A percentile compares a stretch with the other conserved stretches of the same genome.
Conservation (phyloP, 2,888 invertebrate species). For the Drosophila peninsularis region DNA sequence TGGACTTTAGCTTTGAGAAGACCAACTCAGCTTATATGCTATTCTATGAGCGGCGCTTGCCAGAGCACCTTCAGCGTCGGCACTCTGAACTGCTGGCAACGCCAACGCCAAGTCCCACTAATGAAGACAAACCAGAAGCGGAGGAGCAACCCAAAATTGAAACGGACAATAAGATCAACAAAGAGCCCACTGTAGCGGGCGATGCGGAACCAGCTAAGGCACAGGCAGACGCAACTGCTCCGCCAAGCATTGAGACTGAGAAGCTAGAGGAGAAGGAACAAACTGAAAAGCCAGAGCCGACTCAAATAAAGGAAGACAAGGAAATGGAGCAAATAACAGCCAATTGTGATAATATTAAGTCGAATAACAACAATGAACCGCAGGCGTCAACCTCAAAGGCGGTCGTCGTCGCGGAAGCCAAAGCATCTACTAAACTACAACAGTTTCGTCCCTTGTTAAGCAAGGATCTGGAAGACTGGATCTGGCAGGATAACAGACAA, state of each 20-base stretch:
- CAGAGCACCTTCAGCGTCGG: conserved; percentile 83
- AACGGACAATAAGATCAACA: conserved; percentile 21
- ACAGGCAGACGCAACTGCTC: neutral
- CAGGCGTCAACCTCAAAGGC: conserved; percentile 71
- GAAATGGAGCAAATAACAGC: conserved; percentile 67
- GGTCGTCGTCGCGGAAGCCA: conserved; percentile 43
- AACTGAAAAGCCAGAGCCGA: conserved; percentile 8
- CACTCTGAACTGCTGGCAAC: conserved; percentile 82
- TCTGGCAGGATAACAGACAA: conserved; percentile 98
- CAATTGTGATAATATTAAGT: conserved; percentile 83
- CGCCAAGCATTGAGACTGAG: neutral
- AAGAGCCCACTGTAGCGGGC: conserved; percentile 14
- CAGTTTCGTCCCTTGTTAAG: conserved; percentile 81
- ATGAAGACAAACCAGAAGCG: conserved; percentile 59
- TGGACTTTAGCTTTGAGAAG: conserved; percentile 99
- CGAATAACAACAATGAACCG: conserved; percentile 63
- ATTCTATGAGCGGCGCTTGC: conserved; percentile 93
- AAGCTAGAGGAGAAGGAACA: conserved; percentile 4
- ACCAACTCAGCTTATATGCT: conserved; percentile 99
- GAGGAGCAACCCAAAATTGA: conserved; percentile 35
- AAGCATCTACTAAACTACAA: conserved; percentile 43
- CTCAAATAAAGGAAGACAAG: conserved; percentile 5
- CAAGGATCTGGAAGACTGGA: conserved; percentile 95
- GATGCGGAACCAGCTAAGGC: conserved; percentile 4
- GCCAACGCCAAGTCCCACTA: conserved; percentile 70